These are phyloP conservation scores for Procambarus virginalis DNA, from an alignment of 1,140 invertebrate genomes.

Conservation along the genomic window DNA sequence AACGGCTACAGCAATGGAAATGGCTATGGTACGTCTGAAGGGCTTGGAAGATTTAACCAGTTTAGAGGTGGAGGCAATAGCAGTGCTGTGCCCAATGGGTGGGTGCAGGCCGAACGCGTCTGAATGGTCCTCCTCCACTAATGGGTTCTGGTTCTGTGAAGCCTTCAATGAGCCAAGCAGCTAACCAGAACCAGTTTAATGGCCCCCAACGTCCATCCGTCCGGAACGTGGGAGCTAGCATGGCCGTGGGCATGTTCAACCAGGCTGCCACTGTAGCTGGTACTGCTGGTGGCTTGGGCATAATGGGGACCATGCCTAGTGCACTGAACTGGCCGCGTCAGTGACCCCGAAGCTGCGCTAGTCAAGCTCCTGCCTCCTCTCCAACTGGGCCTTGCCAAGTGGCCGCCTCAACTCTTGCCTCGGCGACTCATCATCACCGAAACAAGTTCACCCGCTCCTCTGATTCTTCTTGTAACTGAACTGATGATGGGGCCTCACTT, in stretches of 20 bases:
- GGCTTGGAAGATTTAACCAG: slow-evolving; percentile 63
- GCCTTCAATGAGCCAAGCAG: slow-evolving; percentile 49
- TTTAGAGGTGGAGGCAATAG: slow-evolving; percentile 64
- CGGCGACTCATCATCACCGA: slow-evolving; percentile 66
- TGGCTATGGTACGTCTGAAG: slow-evolving; percentile 67
- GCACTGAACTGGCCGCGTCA: slow-evolving; percentile 64
- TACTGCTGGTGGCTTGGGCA: slow-evolving; percentile 53
- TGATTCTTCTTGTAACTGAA: slow-evolving; percentile 54
- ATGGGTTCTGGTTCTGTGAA: slow-evolving; percentile 59
- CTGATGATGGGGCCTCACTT: slow-evolving; percentile 68
- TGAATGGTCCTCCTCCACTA: slow-evolving; percentile 57
- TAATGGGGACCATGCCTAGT: slow-evolving; percentile 66
- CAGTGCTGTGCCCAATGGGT: slow-evolving; percentile 55
- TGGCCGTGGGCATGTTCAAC: slow-evolving; percentile 62
- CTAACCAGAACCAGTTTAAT: slow-evolving; percentile 50
- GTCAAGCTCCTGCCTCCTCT: slow-evolving; percentile 55
- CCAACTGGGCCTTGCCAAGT: slow-evolving; percentile 67
- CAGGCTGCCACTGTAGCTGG: slow-evolving; percentile 27
- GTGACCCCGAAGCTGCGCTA: slow-evolving; percentile 63
- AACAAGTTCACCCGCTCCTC: slow-evolving; percentile 65
- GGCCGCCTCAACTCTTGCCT: slow-evolving; percentile 59
- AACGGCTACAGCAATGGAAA: slow-evolving; percentile 70
- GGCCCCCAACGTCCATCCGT: slow-evolving; percentile 61
- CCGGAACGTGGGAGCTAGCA: slow-evolving; percentile 56
- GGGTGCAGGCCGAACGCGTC: slow-evolving; percentile 51